Evolutionary conservation across 2,888 invertebrate species (phyloP).

Genomic region (Cryptocephalus moraei): DNA sequence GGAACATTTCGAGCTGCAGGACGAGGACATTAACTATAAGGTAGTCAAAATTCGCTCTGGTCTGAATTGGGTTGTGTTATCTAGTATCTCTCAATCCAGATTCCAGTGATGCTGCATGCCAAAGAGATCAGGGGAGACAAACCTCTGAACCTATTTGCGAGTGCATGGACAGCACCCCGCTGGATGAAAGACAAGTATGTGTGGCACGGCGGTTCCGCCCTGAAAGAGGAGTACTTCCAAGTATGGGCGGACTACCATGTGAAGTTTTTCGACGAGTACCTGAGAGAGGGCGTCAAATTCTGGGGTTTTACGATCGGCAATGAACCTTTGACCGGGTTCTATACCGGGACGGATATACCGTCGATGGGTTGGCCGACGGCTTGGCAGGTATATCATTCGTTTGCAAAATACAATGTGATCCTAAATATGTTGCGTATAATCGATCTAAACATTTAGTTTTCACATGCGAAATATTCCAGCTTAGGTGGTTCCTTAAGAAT

Average conservation of each 20-base stretch:
- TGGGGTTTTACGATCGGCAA: conserved; percentile 84
- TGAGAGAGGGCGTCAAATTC: conserved; percentile 48
- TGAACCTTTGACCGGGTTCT: conserved; percentile 28
- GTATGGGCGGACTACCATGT: conserved; percentile 72
- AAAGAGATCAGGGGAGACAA: neutral
- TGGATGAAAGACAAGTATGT: conserved; percentile 26
- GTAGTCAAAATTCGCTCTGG: conserved; percentile 38
- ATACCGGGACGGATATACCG: no score
- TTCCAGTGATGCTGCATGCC: neutral
- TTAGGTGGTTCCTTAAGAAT: conserved; percentile 47
- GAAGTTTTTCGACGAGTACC: conserved; percentile 68
- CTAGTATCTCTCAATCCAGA: neutral
- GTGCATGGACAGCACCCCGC: conserved; percentile 35
- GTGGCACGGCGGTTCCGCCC: conserved; percentile 29
- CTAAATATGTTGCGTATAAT: no score
- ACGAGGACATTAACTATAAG: conserved; percentile 60
- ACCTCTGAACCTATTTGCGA: conserved; percentile 36
- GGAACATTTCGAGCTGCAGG: conserved; percentile 18
- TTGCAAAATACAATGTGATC: no score
- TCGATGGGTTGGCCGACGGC: no score
- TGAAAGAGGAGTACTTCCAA: conserved; percentile 48
- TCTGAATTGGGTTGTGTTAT: no score
- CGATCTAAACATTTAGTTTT: no score
- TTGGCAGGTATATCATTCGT: no score
- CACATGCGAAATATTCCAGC: no score